Evolutionary conservation across 2,797 vertebrate genomes (phyloP).

Genomic region (Sebastes matsubarae): DNA sequence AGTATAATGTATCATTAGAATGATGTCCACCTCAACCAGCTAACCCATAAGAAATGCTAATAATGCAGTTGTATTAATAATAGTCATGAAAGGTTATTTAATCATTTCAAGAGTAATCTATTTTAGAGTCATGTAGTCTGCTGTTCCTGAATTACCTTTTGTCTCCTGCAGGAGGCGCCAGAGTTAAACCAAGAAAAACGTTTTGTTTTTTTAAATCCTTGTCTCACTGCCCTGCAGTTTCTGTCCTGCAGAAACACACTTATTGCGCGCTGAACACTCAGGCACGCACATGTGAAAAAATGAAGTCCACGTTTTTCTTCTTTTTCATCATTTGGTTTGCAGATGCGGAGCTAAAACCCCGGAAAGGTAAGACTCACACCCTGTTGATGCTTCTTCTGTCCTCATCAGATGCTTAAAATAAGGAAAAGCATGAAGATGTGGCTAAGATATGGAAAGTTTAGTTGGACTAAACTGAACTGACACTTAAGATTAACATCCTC

Average conservation of each 20-base stretch:
- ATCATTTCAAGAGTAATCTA: neutral
- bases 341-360: conserved; percentile 62
- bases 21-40: neutral
- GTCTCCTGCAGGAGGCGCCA: conserved; percentile 79
- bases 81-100: neutral
- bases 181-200: conserved; percentile 42
- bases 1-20: neutral
- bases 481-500: neutral
- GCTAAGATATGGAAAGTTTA: neutral
- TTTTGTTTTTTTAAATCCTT: conserved; percentile 19
- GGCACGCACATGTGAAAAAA: conserved; percentile 68
- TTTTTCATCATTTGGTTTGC: conserved; percentile 66
- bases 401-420: conserved; percentile 20
- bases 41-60: neutral
- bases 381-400: conserved; percentile 27
- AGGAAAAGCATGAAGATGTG: neutral
- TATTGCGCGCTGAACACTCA: conserved; percentile 52
- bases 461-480: neutral
- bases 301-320: conserved; percentile 73
- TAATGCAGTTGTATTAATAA: neutral
- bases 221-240: conserved; percentile 66
- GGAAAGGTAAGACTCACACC: conserved; percentile 75
- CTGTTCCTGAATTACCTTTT: neutral
- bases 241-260: conserved; percentile 58
- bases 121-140: conserved; percentile 5